These are phyloP conservation scores for Drosophila nr. fundita DNA, from an alignment of 2,888 invertebrate genomes.

Conservation along the genomic window DNA sequence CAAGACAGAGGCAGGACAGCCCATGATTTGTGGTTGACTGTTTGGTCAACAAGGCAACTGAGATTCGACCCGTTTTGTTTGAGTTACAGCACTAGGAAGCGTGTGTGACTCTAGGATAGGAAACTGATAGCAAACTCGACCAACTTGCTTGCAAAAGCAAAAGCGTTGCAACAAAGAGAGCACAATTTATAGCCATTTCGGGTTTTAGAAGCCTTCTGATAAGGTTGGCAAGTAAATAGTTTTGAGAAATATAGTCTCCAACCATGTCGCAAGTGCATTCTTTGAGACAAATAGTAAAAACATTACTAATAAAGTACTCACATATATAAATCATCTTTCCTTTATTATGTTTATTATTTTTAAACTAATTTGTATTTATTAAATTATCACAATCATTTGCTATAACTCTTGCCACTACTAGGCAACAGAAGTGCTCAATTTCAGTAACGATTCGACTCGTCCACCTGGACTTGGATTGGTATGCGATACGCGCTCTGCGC, in stretches of 20 bases:
- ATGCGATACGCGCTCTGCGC: conserved; percentile 82
- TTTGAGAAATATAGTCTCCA: not conserved
- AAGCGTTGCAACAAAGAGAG: not conserved
- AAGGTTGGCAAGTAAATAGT: not conserved
- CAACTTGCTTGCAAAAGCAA: not conserved
- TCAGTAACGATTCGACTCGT: conserved; percentile 51
- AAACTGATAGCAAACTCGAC: not conserved
- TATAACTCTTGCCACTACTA: conserved; percentile 13
- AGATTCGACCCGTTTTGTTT: conserved; percentile 43
- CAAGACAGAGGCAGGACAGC: conserved; percentile 23
- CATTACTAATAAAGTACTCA: not conserved
- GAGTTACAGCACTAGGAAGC: conserved; percentile 23
- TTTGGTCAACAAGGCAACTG: conserved; percentile 59
- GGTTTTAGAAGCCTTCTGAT: not conserved
- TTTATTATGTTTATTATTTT: conserved; percentile 11
- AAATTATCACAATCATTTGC: conserved; percentile 74
- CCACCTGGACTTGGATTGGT: conserved; percentile 72
- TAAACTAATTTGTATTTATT: conserved; percentile 58
- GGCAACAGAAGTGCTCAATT: conserved; percentile 7
- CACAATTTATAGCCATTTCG: not conserved
- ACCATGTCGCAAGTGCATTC: not conserved
- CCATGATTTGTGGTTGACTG: conserved; percentile 65
- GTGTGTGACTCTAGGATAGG: not conserved
- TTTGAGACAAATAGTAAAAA: not conserved
- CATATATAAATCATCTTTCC: not conserved